Conservation (phyloP, 2,888 invertebrate genomes). For the Caenorhabditis sp. region DNA sequence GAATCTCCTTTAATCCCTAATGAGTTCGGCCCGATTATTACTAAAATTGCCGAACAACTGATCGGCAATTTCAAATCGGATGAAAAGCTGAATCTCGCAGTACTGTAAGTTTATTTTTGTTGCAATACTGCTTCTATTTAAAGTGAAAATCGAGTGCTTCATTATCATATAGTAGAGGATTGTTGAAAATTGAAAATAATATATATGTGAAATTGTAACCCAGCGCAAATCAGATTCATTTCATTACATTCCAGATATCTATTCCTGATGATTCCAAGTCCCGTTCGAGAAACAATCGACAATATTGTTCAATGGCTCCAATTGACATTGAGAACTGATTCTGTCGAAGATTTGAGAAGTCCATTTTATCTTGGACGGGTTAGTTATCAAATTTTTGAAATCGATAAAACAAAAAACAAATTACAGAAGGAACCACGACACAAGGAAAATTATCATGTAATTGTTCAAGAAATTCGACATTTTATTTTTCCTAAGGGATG, state of each 20-base stretch:
- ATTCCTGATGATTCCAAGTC: conserved; percentile 36
- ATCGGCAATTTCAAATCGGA: conserved; percentile 24
- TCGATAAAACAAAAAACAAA: too few relatives aligned
- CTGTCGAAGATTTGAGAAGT: conserved; percentile 38
- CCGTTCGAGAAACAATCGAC: conserved; percentile 29
- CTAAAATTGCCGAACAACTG: conserved; percentile 25
- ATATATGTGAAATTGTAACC: too few relatives aligned
- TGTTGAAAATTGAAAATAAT: too few relatives aligned
- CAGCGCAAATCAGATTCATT: background rate
- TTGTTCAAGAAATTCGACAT: conserved; percentile 23
- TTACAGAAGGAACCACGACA: conserved; percentile 22
- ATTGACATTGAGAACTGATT: conserved; percentile 24
- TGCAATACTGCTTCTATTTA: too few relatives aligned
- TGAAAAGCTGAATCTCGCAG: conserved; percentile 25
- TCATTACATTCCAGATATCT: conserved; percentile 13
- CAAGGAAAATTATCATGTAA: conserved; percentile 33
- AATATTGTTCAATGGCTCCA: conserved; percentile 38
- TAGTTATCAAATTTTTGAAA: too few relatives aligned
- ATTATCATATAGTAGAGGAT: too few relatives aligned
- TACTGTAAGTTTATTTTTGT: conserved; percentile 7
- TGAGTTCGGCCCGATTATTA: conserved; percentile 30
- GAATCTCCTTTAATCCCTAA: conserved; percentile 25
- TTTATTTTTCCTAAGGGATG: conserved; percentile 35
- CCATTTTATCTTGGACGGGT: conserved; percentile 36
- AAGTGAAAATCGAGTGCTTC: too few relatives aligned